These are phyloP conservation scores for Epinephelus lanceolatus DNA, from an alignment of 2,113 vertebrate species.

Conservation along the genomic window DNA sequence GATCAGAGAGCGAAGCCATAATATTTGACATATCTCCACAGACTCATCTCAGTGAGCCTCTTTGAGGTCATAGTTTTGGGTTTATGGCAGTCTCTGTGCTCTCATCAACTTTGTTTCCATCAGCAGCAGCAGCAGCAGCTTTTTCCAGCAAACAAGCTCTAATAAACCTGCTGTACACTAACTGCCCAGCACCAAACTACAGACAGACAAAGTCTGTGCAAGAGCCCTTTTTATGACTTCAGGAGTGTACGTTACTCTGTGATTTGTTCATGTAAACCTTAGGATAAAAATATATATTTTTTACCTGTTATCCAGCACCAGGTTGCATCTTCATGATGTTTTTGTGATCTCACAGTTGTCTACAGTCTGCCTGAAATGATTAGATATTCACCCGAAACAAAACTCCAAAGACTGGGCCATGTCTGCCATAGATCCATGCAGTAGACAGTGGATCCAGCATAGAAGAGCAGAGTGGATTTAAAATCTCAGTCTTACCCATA, in stretches of 20 bases:
- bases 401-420: background rate
- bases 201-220: background rate
- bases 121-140: background rate
- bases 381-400: background rate
- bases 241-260: background rate
- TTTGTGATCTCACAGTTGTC: constrained; percentile 1
- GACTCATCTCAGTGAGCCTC: background rate
- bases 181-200: background rate
- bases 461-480: background rate
- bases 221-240: background rate
- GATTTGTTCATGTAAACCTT: background rate
- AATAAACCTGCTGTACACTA: background rate
- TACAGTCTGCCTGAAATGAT: background rate
- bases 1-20: background rate
- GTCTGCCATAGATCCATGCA: background rate
- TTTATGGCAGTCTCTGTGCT: background rate
- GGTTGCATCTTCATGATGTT: background rate
- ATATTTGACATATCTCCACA: background rate
- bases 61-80: background rate
- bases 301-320: background rate
- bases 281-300: background rate
- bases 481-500: background rate
- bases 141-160: constrained; percentile 3
- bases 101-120: background rate
- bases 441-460: no score